Percentiles rank a stretch among this genome's conserved stretches.
These are phyloP conservation scores for Heliconius hermathena DNA, from an alignment of 1,140 invertebrate species.

Conservation along the genomic window DNA sequence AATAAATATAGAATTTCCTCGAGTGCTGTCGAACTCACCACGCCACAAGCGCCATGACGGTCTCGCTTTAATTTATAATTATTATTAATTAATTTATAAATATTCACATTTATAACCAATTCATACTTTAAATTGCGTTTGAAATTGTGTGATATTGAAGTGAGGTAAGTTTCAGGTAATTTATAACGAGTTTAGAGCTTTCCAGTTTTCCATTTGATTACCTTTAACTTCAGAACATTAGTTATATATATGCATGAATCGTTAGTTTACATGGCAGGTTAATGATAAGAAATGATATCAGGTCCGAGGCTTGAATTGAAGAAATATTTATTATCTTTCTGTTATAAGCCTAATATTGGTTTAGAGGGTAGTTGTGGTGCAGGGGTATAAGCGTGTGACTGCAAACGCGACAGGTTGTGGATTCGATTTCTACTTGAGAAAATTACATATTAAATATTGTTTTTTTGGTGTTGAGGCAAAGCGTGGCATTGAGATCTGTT, in stretches of 20 bases:
- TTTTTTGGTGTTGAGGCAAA: no score
- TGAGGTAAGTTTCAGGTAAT: background rate
- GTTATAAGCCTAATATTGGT: background rate
- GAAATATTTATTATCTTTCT: background rate
- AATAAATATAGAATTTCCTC: no score
- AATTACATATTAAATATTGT: no score
- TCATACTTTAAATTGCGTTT: background rate
- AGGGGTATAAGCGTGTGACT: no score
- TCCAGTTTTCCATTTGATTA: slow-evolving; percentile 14
- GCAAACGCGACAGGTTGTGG: no score
- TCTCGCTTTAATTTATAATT: no score
- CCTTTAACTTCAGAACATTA: background rate
- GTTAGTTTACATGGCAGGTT: background rate
- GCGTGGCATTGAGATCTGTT: no score
- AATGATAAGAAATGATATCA: background rate
- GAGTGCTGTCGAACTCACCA: no score
- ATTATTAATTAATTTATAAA: no score
- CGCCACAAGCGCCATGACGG: no score
- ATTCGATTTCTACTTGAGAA: no score
- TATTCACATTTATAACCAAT: background rate
- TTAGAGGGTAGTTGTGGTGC: no score
- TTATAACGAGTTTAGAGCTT: slow-evolving; percentile 9
- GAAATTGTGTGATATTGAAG: background rate
- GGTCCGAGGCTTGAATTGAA: background rate
- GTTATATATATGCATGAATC: background rate